Conservation (phyloP, 2,888 invertebrate genomes). For the Drosophila nigritarsus region DNA sequence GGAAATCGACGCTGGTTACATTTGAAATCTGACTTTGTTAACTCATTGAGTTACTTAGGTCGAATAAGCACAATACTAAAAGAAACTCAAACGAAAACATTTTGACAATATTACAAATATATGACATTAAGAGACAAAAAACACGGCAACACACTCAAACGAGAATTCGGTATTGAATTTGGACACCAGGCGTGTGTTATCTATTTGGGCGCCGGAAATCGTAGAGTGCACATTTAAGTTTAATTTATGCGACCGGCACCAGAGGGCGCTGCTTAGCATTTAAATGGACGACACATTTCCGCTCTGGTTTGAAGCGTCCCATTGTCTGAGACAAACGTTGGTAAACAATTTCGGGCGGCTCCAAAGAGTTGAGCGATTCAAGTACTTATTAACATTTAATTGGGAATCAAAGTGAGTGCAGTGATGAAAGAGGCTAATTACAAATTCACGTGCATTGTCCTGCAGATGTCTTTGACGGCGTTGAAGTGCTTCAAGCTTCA, state of each 20-base stretch:
- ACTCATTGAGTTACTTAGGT: not conserved
- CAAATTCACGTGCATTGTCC: constrained; percentile 56
- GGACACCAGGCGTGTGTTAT: constrained; percentile 48
- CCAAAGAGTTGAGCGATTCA: constrained; percentile 60
- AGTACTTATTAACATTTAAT: constrained; percentile 74
- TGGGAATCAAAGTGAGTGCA: constrained; percentile 68
- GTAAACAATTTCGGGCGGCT: constrained; percentile 17
- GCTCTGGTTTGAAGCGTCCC: constrained; percentile 48
- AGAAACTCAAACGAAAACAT: constrained; percentile 28
- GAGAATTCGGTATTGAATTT: constrained; percentile 20
- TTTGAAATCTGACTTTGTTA: not conserved
- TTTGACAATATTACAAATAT: constrained; percentile 32
- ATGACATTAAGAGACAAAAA: constrained; percentile 14
- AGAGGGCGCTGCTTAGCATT: constrained; percentile 72
- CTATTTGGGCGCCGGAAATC: constrained; percentile 72
- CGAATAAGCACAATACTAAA: not conserved
- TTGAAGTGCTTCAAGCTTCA: constrained; percentile 13
- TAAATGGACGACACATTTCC: constrained; percentile 74
- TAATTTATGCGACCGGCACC: constrained; percentile 69
- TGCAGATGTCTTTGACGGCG: constrained; percentile 47
- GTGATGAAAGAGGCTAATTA: constrained; percentile 50
- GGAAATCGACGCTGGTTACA: not conserved
- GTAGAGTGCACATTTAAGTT: constrained; percentile 69
- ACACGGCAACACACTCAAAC: constrained; percentile 24
- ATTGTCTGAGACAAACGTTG: constrained; percentile 36